Conservation (phyloP, 2,888 invertebrate species). For the Thysanoteuthis rhombus region DNA sequence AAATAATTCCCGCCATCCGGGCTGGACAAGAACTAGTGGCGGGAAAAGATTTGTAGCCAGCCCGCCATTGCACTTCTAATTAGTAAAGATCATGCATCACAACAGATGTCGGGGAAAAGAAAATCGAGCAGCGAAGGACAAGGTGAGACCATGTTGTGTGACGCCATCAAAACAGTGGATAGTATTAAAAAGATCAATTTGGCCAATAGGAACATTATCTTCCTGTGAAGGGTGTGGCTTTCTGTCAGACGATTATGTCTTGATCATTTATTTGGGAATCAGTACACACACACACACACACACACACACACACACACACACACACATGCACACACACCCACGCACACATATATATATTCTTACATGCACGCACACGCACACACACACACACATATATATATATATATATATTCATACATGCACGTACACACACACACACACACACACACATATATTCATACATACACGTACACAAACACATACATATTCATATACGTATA, state of each 20-base stretch:
- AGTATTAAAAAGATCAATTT: neutral
- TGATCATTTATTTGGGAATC: neutral
- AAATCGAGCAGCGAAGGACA: neutral
- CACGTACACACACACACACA: too few species aligned
- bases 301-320: neutral
- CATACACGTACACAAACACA: too few species aligned
- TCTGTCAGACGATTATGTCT: neutral
- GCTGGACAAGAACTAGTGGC: neutral
- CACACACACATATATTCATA: too few species aligned
- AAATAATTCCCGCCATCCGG: neutral
- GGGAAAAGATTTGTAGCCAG: neutral
- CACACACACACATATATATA: too few species aligned
- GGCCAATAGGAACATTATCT: neutral
- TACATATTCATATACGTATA: too few species aligned
- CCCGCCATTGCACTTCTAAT: neutral
- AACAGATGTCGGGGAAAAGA: neutral
- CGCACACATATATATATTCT: neutral
- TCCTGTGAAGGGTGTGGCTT: neutral
- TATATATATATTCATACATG: too few species aligned
- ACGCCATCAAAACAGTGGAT: neutral
- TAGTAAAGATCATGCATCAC: slow-evolving; percentile 12
- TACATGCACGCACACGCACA: neutral
- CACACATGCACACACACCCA: neutral
- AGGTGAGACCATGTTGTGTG: neutral
- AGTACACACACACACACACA: neutral